phyloP scores from a whole-genome alignment of 2,888 invertebrate genomes.

The Danaus chrysippus region DNA sequence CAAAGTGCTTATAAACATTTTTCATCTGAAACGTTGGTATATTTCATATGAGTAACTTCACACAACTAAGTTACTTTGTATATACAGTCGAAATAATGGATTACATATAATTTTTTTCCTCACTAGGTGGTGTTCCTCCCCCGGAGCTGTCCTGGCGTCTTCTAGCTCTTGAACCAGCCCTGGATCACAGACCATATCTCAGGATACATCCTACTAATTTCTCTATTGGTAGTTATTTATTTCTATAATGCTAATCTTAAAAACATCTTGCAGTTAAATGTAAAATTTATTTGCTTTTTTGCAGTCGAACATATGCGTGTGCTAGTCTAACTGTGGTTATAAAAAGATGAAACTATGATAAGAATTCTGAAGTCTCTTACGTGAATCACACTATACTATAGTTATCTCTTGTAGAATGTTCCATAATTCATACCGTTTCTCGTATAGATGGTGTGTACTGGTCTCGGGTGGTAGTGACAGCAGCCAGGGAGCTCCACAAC shows the following conservation, averaged over 20 bases:
- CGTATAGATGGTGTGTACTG: conserved; percentile 58
- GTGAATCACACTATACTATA: no score
- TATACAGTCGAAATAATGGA: not conserved
- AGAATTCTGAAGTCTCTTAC: no score
- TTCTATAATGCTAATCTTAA: not conserved
- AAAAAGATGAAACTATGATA: no score
- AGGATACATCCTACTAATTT: conserved; percentile 76
- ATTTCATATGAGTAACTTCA: not conserved
- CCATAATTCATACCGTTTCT: not conserved
- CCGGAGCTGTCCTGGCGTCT: conserved; percentile 79
- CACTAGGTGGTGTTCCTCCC: conserved; percentile 81
- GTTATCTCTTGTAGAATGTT: no score
- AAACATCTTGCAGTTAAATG: no score
- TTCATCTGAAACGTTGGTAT: not conserved
- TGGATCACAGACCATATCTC: conserved; percentile 77
- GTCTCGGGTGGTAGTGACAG: conserved; percentile 83
- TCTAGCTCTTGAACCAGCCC: conserved; percentile 71
- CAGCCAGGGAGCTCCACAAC: conserved; percentile 91
- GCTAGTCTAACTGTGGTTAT: no score
- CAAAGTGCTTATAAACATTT: not conserved
- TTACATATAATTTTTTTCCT: conserved; percentile 1
- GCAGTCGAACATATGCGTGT: no score
- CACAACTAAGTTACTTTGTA: not conserved
- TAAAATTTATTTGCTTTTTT: no score
- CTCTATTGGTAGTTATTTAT: conserved; percentile 52